Evolutionary conservation across 1,140 invertebrate genomes (phyloP), one percentile per base, ranked within the genome.

Genomic region (Drosophila lacteicornis): DNA sequence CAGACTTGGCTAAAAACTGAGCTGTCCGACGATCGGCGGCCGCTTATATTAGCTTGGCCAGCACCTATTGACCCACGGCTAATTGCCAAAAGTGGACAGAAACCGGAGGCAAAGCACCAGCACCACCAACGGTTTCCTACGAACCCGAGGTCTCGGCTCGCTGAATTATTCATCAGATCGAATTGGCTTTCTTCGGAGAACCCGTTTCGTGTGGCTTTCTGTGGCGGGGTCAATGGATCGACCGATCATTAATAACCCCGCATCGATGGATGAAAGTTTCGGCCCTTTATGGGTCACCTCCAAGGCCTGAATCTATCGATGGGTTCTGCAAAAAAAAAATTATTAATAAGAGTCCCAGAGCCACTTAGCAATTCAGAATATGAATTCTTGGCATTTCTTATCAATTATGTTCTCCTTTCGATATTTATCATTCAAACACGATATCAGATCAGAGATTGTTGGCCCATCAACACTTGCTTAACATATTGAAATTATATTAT

Each of bases 151-250:
- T 15, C 53, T 25, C 22, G 25, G 17, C 17, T 46, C 46, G 47
- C 63, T 87, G 83, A 88, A 87, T 87, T 88, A 87, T 87, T 87
- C 83, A 87, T 87, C 73, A 88, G 71, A 17, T 15, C 12, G 47
- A 45, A 5, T 12, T 46, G 66, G 69, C 69, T 73, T 73, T 73
- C 51, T 73, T 59, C 30, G 30, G 9, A 47, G 47, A 68, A 70
- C 67, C 38, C 63, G 47, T 69, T 69, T 68, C 33, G n/a, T 9
- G 13, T 67, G 42, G 50, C 69, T 73, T 73, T 73, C 69, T 73
- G 68, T 73, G 17, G 63, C 63, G 69, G 67, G 70, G 68, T 74
- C 70, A 74, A 74, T 74, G 70, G 70, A 60, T 74, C 27, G 70
- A 51, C 46, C 36, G 53, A 47, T 74, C 67, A 74, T 74, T 74